Conservation (phyloP, 2,113 vertebrate genomes). For the Bungarus multicinctus region DNA sequence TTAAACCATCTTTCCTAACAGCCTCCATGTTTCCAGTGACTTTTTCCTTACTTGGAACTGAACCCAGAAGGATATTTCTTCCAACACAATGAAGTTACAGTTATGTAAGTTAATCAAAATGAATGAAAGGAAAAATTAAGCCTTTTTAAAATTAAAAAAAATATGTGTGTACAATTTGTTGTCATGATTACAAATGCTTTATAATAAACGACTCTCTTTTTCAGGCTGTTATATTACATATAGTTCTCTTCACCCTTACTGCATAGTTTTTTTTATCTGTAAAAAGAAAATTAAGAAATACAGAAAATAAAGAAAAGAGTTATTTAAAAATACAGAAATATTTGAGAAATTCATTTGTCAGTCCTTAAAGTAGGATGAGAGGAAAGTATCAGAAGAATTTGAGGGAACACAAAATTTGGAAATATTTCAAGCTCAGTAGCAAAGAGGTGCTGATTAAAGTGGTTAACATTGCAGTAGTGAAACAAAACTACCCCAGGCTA, state of each 20-base stretch:
- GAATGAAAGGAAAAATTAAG: background rate
- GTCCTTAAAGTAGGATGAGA: background rate
- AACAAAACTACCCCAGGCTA: background rate
- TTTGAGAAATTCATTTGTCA: background rate
- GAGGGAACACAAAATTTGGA: background rate
- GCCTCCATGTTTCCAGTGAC: no score
- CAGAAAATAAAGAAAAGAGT: background rate
- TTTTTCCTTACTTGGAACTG: no score
- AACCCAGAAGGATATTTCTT: no score
- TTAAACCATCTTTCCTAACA: no score
- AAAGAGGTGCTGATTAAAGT: background rate
- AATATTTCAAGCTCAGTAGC: background rate
- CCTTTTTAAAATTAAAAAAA: background rate
- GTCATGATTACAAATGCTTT: slow-evolving; percentile 11
- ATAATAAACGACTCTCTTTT: background rate
- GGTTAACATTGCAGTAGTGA: background rate
- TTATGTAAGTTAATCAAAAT: background rate
- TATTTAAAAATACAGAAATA: background rate
- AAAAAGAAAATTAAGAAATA: background rate
- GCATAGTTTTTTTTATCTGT: background rate
- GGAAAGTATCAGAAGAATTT: background rate
- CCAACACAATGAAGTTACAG: background rate
- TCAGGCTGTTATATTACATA: background rate
- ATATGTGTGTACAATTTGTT: background rate
- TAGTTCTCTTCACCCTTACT: background rate